Conservation (phyloP, 35 echinoderm and acorn worm genomes). For the Holothuria glaberrima region DNA sequence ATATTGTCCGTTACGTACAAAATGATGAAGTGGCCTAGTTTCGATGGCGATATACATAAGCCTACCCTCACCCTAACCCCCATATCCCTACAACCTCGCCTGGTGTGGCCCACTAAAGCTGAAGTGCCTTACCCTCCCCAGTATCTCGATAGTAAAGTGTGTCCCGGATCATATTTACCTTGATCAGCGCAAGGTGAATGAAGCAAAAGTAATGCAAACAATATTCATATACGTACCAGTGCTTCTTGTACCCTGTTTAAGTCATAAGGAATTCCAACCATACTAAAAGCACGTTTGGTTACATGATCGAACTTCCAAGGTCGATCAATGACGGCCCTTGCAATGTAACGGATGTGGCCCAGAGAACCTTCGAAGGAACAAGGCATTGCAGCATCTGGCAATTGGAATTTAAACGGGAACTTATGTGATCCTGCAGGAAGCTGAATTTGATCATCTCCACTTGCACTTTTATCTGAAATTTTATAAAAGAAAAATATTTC, state of each 20-base stretch:
- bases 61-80: too few species aligned
- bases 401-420: slow-evolving; percentile 79
- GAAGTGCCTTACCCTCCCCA: too few species aligned
- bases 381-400: slow-evolving; percentile 77
- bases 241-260: slow-evolving; percentile 73
- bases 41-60: too few species aligned
- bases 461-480: slow-evolving; percentile 43
- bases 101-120: too few species aligned
- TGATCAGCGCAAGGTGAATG: too few species aligned
- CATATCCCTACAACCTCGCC: too few species aligned
- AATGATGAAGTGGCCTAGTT: too few species aligned
- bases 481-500: too few species aligned
- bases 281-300: slow-evolving; percentile 86
- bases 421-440: slow-evolving; percentile 66
- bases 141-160: too few species aligned
- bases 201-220: background rate
- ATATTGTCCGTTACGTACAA: too few species aligned
- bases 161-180: too few species aligned
- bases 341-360: slow-evolving; percentile 76
- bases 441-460: slow-evolving; percentile 57
- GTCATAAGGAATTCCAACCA: slow-evolving; percentile 78
- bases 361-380: slow-evolving; percentile 92
- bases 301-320: slow-evolving; percentile 98
- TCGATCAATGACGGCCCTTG: slow-evolving; percentile 82
- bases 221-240: slow-evolving; percentile 72